Conservation (phyloP, 2,888 invertebrate species). For the Amphipoea oculea region DNA sequence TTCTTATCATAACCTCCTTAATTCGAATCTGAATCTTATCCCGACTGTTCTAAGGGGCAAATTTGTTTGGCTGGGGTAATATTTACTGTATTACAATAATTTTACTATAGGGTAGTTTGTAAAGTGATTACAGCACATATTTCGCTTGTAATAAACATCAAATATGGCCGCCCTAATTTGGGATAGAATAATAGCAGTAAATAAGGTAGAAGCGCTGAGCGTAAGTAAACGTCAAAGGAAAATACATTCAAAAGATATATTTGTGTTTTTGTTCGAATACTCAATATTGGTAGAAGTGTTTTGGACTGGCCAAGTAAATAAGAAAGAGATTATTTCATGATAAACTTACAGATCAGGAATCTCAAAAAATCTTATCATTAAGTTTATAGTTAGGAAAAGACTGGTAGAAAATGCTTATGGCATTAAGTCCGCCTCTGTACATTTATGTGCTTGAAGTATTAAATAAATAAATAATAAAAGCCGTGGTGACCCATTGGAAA, state of each 20-base stretch:
- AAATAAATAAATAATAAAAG: no score
- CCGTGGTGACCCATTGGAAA: no score
- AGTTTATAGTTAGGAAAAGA: background rate
- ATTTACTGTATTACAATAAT: conserved; percentile 48
- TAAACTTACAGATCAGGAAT: background rate
- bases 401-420: no score
- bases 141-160: conserved; percentile 42
- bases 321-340: background rate
- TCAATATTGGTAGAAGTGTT: conserved; percentile 12
- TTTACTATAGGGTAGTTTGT: conserved; percentile 45
- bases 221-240: conserved; percentile 24
- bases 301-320: conserved; percentile 3
- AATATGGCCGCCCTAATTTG: conserved; percentile 28
- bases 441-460: no score
- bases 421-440: no score
- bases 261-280: conserved; percentile 24
- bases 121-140: conserved; percentile 55
- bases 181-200: conserved; percentile 24
- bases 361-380: background rate
- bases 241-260: conserved; percentile 21
- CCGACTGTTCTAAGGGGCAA: background rate
- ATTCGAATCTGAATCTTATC: conserved; percentile 41
- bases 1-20: conserved; percentile 5
- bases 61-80: background rate
- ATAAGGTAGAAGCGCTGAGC: conserved; percentile 23